A percentile compares a stretch with the other conserved stretches of the same genome.
Evolutionary conservation across 1,140 invertebrate species (phyloP).

Genomic region (Drosophila ohnishii): DNA sequence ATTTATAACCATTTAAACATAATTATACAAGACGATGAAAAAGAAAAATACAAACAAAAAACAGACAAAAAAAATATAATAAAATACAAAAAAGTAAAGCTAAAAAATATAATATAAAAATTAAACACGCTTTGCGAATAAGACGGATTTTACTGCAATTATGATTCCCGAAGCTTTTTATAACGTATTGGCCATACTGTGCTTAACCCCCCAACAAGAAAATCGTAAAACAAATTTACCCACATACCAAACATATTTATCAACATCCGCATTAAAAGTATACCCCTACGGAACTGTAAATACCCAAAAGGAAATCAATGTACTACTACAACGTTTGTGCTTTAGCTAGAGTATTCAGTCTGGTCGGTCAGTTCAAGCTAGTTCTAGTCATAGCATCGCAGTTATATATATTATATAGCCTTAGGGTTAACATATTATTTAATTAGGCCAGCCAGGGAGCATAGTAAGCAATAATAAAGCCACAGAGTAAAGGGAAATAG

Average conservation of each 20-base stretch:
- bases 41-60: conserved; percentile 18
- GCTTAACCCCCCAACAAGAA: conserved; percentile 32
- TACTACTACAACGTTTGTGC: conserved; percentile 56
- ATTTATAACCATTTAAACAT: conserved; percentile 74
- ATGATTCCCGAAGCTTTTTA: conserved; percentile 50
- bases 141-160: conserved; percentile 49
- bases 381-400: conserved; percentile 41
- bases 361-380: conserved; percentile 43
- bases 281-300: conserved; percentile 62
- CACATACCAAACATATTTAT: conserved; percentile 13
- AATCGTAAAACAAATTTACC: conserved; percentile 24
- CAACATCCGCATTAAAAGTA: conserved; percentile 32
- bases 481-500: conserved; percentile 24
- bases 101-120: conserved; percentile 34
- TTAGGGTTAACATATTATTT: conserved; percentile 52
- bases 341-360: conserved; percentile 39
- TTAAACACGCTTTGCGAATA: conserved; percentile 64
- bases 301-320: conserved; percentile 44
- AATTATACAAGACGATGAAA: conserved; percentile 59
- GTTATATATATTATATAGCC: conserved; percentile 34
- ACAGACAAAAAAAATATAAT: conserved; percentile 14
- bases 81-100: conserved; percentile 33
- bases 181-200: conserved; percentile 55
- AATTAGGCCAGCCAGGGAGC: conserved; percentile 55
- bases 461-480: conserved; percentile 61